A percentile compares a stretch with the other conserved stretches of the same genome.
These are phyloP conservation scores for Sebastolobus alascanus DNA, from an alignment of 2,797 vertebrate genomes.

Conservation along the genomic window DNA sequence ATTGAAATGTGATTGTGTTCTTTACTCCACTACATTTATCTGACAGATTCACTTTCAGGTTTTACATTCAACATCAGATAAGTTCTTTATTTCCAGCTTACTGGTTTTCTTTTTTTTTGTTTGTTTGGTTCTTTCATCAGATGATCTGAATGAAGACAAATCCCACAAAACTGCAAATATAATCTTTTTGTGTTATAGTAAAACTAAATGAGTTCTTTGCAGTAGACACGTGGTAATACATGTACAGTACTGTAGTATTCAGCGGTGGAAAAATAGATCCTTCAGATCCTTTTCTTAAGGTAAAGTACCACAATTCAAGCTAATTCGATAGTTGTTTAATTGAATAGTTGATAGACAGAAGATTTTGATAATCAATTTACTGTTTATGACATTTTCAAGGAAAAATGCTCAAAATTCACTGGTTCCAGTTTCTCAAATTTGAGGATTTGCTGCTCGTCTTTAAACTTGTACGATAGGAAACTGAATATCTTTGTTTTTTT, in stretches of 20 bases:
- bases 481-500: too few species aligned
- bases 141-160: background rate
- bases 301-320: background rate
- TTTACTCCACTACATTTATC: background rate
- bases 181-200: background rate
- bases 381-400: too few species aligned
- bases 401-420: too few species aligned
- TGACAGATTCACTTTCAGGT: background rate
- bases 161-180: background rate
- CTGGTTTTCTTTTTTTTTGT: background rate
- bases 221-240: background rate
- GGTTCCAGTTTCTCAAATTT: too few species aligned
- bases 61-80: background rate
- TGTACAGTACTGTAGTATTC: background rate
- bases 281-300: background rate
- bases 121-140: background rate
- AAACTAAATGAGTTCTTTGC: background rate
- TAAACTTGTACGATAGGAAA: too few species aligned
- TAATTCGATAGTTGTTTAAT: too few species aligned
- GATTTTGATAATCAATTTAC: too few species aligned
- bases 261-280: background rate
- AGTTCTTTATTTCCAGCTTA: background rate
- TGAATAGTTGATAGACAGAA: too few species aligned
- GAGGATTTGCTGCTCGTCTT: too few species aligned
- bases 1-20: too few species aligned